Base-by-base conservation (phyloP, 1,140 invertebrate genomes). In the Pogonomyrmex barbatus region DNA sequence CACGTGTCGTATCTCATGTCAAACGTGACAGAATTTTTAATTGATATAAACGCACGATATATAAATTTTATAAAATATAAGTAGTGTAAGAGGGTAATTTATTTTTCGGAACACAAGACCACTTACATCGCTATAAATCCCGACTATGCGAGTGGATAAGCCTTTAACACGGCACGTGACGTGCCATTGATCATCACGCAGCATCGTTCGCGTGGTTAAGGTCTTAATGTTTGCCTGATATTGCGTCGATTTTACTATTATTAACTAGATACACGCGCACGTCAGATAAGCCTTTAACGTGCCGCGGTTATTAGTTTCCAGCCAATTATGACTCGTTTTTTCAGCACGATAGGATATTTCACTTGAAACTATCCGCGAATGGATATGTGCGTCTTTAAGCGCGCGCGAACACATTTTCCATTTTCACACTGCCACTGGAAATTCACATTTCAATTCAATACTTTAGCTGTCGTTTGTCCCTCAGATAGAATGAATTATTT, bases 41-140 rank as follows among this genome's bases (percentile, higher is more conserved):
- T 39, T 62, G 71, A 36, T 47, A 42, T 2, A 63, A 47, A 47
- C 2, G 54, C 10, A 33, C 6, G 30, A 36, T 36, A 14, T 42
- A 58, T 36, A 47, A 60, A 73, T 60, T 73, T 12, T 39, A 8
- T 10, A 30, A 17, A 33, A 24, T 8, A 24, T 10, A 17, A 36
- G 24, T 56, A 36, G 33, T 33, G 50, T 14, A 50, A 17, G 54
- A 78, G 54, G 65, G 33, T 42, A 68, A 60, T 67, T 88, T 52
- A 68, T 73, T 82, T 68, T 56, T 82, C 24, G 10, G 2, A 36
- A 82, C 67, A 76, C 73, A 89, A 89, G 89, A 81, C 70, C 75
- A 71, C 39, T 52, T 71, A 56, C 42, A 47, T 73, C 56, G 67
- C 79, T 84, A 90, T 90, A 90, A 90, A 90, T 90, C 78, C 50